Evolutionary conservation across 2,113 vertebrate genomes (phyloP), one percentile per base, ranked within the genome.

Genomic region (Ancistrus triradiatus): DNA sequence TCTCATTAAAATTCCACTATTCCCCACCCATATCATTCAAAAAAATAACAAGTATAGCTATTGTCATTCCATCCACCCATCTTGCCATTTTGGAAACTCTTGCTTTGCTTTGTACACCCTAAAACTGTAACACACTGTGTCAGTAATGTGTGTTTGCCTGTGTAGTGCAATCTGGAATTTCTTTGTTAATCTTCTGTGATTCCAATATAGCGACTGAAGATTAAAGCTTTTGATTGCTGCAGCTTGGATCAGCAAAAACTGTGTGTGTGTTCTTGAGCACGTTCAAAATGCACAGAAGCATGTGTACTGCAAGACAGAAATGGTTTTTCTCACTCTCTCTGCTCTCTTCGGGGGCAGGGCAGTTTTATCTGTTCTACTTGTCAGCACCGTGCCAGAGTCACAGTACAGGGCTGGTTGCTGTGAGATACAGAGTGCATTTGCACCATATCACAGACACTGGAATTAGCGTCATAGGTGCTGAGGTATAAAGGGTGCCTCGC

Each of bases 331-430:
- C 63, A 37, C 42, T 22, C 51, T 22, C 51, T 68, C 17, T 57
- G 28, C 40, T 43, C 13, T 38, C 48, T 33, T 35, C 67, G 73
- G 73, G 65, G 65, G 69, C 68, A 64, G 73, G 68, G 65, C 35
- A 40, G 18, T 47, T 63, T 66, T 75, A 75, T 68, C 49, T 51
- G 49, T 59, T 63, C 62, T 71, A 8, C 59, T 59, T 59, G 27
- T 65, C 56, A 56, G 43, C 66, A 55, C 43, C n/a, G 42, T 60
- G 50, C 65, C 58, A 65, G 49, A 69, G 49, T 51, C 50, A 61
- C 62, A 22, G 53, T 31, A 49, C n/a, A 33, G 48, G 50, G 25
- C 42, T 28, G 44, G 2, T 27, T 49, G 9, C 33, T 38, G 17
- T 28, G 37, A 28, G 18, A 28, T 2, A 33, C 27, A 33, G 10